phyloP scores from a whole-genome alignment of 2,888 invertebrate genomes.

The Chrysotoxum bicinctum region DNA sequence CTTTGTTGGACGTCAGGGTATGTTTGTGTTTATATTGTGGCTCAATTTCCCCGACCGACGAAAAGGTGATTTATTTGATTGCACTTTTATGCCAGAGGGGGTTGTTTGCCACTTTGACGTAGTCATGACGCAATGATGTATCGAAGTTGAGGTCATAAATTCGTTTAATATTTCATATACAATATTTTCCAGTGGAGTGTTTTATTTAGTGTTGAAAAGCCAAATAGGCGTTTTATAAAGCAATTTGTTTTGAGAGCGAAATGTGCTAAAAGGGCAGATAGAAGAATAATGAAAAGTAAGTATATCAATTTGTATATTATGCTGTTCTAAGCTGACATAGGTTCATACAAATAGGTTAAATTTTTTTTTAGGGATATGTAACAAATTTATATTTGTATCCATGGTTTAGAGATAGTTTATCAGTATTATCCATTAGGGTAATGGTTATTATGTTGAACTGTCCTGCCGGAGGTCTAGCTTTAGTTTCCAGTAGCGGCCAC shows the following conservation, averaged over 20 bases:
- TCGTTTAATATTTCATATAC: slow-evolving; percentile 27
- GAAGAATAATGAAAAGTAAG: too few relatives aligned
- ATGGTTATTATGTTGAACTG: too few relatives aligned
- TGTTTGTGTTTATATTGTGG: slow-evolving; percentile 18
- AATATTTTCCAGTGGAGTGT: slow-evolving; percentile 29
- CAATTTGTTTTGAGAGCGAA: neutral
- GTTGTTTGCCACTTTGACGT: slow-evolving; percentile 51
- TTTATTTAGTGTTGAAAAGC: slow-evolving; percentile 47
- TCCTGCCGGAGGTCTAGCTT: too few relatives aligned
- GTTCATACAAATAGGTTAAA: too few relatives aligned
- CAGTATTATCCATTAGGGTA: too few relatives aligned
- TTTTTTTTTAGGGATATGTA: too few relatives aligned
- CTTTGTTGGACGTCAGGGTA: neutral
- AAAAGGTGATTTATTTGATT: slow-evolving; percentile 67
- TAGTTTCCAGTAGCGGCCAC: too few relatives aligned
- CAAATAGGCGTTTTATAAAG: neutral
- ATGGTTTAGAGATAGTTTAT: too few relatives aligned
- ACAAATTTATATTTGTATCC: too few relatives aligned
- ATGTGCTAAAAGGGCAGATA: neutral
- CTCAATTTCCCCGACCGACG: slow-evolving; percentile 47
- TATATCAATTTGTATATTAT: too few relatives aligned
- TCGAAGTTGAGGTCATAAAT: slow-evolving; percentile 51
- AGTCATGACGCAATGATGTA: slow-evolving; percentile 55
- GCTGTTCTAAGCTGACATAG: too few relatives aligned
- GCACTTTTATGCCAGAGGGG: slow-evolving; percentile 54